Percentiles rank a stretch among this genome's conserved stretches.
Conservation (phyloP, 2,888 invertebrate species). For the Rhyacophila evoluta region DNA sequence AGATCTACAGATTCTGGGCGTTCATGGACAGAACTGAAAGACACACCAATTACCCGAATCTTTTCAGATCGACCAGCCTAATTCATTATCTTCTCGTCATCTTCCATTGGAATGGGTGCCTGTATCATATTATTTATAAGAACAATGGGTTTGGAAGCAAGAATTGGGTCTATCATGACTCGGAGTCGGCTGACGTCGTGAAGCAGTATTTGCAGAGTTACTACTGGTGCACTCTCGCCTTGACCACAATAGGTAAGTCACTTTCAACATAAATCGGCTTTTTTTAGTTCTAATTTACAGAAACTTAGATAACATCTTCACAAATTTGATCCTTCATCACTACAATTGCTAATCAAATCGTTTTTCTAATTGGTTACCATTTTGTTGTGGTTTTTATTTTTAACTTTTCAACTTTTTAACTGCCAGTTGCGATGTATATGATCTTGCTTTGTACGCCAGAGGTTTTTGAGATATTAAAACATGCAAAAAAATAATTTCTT, state of each 20-base stretch:
- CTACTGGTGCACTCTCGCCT: slow-evolving; percentile 97
- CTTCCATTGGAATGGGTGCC: slow-evolving; percentile 99
- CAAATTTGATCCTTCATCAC: too few relatives aligned
- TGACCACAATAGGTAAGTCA: slow-evolving; percentile 89
- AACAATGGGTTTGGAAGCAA: slow-evolving; percentile 95
- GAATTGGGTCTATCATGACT: slow-evolving; percentile 91
- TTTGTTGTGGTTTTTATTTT: too few relatives aligned
- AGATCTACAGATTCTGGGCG: slow-evolving; percentile 98
- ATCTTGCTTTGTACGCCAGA: too few relatives aligned
- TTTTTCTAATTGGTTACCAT: too few relatives aligned
- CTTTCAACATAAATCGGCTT: too few relatives aligned
- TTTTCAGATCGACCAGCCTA: slow-evolving; percentile 91
- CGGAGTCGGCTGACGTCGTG: slow-evolving; percentile 88
- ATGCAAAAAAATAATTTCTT: too few relatives aligned
- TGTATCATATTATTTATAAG: slow-evolving; percentile 97
- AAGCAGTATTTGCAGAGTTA: slow-evolving; percentile 97
- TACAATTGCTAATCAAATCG: too few relatives aligned
- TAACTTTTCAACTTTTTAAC: too few relatives aligned
- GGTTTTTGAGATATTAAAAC: too few relatives aligned
- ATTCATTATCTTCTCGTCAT: slow-evolving; percentile 97
- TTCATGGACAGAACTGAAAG: slow-evolving; percentile 98
- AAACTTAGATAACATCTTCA: too few relatives aligned
- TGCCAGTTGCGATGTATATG: too few relatives aligned
- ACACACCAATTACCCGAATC: slow-evolving; percentile 98
- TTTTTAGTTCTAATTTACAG: too few relatives aligned